A percentile compares a stretch with the other conserved stretches of the same genome.
Evolutionary conservation across 2,113 vertebrate species (phyloP).

Genomic region (Chlamydotis undulata): DNA sequence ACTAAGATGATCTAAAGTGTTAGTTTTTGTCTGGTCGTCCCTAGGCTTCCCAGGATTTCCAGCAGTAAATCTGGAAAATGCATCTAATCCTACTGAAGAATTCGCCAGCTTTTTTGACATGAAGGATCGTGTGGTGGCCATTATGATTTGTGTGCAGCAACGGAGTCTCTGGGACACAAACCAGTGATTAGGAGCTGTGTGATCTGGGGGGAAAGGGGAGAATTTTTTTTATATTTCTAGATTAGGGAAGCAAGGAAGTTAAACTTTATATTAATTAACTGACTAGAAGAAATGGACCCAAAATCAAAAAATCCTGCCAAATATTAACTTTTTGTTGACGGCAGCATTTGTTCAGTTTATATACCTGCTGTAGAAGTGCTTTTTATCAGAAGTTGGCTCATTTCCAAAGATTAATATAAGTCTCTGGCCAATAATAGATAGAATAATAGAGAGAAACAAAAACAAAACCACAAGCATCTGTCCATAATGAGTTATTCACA

Average conservation of each 20-base stretch:
- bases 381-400: background rate
- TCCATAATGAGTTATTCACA: background rate
- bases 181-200: background rate
- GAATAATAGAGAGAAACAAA: constrained; percentile 23
- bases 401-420: constrained; percentile 25
- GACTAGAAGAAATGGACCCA: constrained; percentile 11
- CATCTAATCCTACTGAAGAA: background rate
- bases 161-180: background rate
- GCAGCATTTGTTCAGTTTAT: constrained; percentile 53
- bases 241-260: constrained; percentile 4
- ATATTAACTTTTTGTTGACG: constrained; percentile 25
- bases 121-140: background rate
- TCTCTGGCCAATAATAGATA: constrained; percentile 11
- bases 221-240: constrained; percentile 42
- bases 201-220: background rate
- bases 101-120: background rate
- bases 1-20: background rate
- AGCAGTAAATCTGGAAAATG: constrained; percentile 42
- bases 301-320: constrained; percentile 31
- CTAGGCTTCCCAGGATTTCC: constrained; percentile 24
- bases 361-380: constrained; percentile 42
- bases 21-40: background rate
- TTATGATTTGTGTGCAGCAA: background rate
- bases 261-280: constrained; percentile 42
- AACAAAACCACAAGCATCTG: constrained; percentile 40